These are phyloP conservation scores for Cephalopachus bancanus DNA, from an alignment of 2,797 vertebrate genomes.

Conservation along the genomic window DNA sequence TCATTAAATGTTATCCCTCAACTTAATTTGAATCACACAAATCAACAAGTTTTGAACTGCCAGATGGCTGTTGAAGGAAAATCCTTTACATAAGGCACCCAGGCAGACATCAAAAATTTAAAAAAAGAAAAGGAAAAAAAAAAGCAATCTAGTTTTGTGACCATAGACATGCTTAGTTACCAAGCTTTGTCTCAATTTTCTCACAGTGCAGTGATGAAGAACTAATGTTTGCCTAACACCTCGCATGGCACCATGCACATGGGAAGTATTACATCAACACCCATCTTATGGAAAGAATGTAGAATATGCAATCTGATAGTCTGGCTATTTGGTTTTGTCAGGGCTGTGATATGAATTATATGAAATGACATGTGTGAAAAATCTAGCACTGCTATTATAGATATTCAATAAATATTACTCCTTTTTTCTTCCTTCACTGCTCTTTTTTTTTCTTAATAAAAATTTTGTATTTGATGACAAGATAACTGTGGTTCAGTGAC, in stretches of 20 bases:
- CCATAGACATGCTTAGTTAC: background rate
- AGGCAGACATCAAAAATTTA: no score
- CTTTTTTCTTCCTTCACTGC: background rate
- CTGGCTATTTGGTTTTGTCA: background rate
- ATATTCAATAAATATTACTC: background rate
- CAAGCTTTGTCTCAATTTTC: background rate
- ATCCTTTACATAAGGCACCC: background rate
- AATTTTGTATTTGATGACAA: background rate
- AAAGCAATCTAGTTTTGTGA: background rate
- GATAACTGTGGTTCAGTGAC: background rate
- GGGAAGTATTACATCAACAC: background rate
- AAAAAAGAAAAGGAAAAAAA: no score
- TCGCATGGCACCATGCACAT: background rate
- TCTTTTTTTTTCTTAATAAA: background rate
- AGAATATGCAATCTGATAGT: background rate
- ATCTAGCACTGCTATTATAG: background rate
- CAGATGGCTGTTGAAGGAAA: background rate
- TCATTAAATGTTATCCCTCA: background rate
- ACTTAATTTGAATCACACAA: slow-evolving; percentile 53
- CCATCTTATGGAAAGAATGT: background rate
- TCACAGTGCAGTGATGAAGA: background rate
- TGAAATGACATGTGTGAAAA: background rate
- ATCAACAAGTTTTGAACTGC: background rate
- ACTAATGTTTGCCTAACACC: background rate
- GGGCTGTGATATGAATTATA: background rate